phyloP scores from a whole-genome alignment of 2,113 vertebrate genomes.

The Ahaetulla prasina region DNA sequence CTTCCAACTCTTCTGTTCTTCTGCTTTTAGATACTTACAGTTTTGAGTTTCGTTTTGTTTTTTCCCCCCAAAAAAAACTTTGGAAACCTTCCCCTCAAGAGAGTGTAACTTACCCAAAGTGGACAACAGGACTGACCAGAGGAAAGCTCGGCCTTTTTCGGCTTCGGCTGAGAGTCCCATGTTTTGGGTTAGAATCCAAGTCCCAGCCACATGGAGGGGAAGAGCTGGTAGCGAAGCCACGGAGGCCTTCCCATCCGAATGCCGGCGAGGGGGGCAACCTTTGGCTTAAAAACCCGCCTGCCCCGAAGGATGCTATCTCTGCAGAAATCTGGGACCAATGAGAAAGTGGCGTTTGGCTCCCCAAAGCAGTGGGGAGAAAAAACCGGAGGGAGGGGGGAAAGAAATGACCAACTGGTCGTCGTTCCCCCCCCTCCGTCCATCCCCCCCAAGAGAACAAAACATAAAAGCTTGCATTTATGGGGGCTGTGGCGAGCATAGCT shows the following conservation, averaged over 20 bases:
- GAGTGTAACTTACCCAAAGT: constrained; percentile 35
- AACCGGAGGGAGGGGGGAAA: neutral
- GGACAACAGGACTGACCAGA: neutral
- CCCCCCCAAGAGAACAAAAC: constrained; percentile 3
- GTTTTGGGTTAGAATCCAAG: constrained; percentile 17
- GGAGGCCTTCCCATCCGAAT: neutral
- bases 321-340: constrained; percentile 33
- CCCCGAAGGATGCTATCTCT: neutral
- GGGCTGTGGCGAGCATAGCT: neutral
- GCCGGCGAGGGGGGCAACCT: neutral
- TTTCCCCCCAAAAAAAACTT: neutral
- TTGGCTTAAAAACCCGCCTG: constrained; percentile 38
- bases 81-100: neutral
- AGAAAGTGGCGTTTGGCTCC: constrained; percentile 6
- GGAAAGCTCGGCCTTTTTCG: neutral
- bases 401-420: neutral
- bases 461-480: constrained; percentile 40
- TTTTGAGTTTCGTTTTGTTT: fast-evolving
- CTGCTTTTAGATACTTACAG: neutral
- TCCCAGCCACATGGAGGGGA: constrained; percentile 22
- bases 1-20: neutral
- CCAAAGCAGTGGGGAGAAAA: neutral
- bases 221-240: neutral
- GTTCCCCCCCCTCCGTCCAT: too few species aligned
- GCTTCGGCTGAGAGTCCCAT: constrained; percentile 21